Base-by-base conservation (phyloP, 2,113 vertebrate genomes). In the Hucho hucho region DNA sequence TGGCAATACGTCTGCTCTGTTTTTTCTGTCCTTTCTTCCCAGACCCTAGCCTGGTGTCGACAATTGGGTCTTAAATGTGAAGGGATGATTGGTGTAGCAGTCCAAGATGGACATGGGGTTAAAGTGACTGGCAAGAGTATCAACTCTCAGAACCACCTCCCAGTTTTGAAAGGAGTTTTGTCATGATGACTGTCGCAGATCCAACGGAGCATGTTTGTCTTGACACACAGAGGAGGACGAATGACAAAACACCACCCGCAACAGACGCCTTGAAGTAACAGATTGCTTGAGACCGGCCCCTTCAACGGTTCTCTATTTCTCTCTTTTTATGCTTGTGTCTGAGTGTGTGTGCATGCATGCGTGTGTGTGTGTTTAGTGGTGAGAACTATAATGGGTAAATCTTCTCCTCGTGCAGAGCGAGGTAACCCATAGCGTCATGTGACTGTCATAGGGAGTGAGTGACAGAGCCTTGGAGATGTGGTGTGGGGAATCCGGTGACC, bases 401-500 rank as follows among this genome's bases (percentile, higher is more conserved):
- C 0, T 3, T 61, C 12, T 61, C 6, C 58, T 11, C n/a, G 6
- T 24, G 18, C 58, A 63, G 71, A 58, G 72, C 75, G 0, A 72
- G 58, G 65, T 68, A 22, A 46, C 18, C 32, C 47, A 47, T 72
- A 47, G 47, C 43, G 16, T 68, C 75, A 77, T 81, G 80, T 79
- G 6, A 81, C 75, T 71, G 83, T 83, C 83, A 77, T 68, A 20
- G 66, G 49, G 53, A 14, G 9, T 84, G 87, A 88, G 76, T 83
- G 87, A 83, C 87, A 84, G 78, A 83, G 84, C 84, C 82, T 82
- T 72, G 78, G 88, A 89, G 87, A 83, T 75, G 79, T 79, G 78
- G 80, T 86, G 87, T 87, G 87, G 87, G 87, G 90, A 90, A 89
- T 88, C 87, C 84, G 81, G 75, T 87, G 89, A 93, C 87, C 92